Base-by-base conservation (phyloP, 1,140 invertebrate species). In the Hesperophylax magnus region DNA sequence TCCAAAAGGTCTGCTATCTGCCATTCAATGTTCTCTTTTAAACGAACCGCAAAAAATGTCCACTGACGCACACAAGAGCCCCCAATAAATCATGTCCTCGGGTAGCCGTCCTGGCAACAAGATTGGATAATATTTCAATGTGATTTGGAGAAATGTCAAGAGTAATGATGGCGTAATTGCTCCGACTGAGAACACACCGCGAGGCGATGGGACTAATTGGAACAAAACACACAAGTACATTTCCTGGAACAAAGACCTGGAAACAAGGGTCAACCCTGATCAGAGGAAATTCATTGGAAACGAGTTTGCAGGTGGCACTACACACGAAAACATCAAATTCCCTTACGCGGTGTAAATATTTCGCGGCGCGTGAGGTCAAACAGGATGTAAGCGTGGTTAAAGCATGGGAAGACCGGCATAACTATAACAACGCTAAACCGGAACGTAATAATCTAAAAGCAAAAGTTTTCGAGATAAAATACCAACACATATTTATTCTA, bases 91-190 rank as follows among this genome's bases (percentile, higher is more conserved):
- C 69, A 72, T 20, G 69, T 18, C 34, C 15, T n/a, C 34, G 18
- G 1, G 69, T 18, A 14, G 8, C 24, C 22, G 47, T 18, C 18
- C 31, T 17, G 34, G 34, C n/a, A 61, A 77, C 72, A 61, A 39
- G 58, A 77, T 77, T 77, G 58, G 75, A 61, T 77, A 61, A 77
- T 77, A 77, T 77, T 77, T 77, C 75, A 77, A 63, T 61, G 18
- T 77, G 75, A 77, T 61, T 61, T 77, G 56, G 18, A 77, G 47
- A 77, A 77, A 77, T 77, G 75, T 77, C 75, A 58, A 77, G 27
- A n/a, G 56, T 77, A 61, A 77, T 77, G 24, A 61, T 63, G 20
- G 56, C 31, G 27, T 77, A 77, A 77, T 77, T 39, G 58, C 54
- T 39, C 58, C 58, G 17, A 8, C 58, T 47, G 58, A 18, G 18